phyloP scores from a whole-genome alignment of 2,888 invertebrate genomes.

The Stenoptilia bipunctidactyla region DNA sequence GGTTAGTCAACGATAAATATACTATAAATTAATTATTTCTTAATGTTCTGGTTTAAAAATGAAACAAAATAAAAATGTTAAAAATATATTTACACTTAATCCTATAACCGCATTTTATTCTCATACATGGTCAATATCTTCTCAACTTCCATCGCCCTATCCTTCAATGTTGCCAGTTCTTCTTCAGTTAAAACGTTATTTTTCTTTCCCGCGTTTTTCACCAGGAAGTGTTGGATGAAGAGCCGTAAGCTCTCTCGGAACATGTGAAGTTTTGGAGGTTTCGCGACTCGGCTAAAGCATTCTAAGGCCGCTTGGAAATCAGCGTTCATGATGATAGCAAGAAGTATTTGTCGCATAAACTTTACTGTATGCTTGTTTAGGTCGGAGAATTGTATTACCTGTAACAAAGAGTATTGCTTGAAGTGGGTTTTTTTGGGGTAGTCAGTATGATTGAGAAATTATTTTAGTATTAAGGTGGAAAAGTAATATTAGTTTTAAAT shows the following conservation, averaged over 20 bases:
- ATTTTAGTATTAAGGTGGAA: no score
- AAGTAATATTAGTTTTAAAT: no score
- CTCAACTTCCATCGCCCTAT: conserved; percentile 75
- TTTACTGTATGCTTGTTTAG: conserved; percentile 83
- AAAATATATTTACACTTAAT: not conserved
- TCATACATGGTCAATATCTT: conserved; percentile 72
- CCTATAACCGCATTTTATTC: conserved; percentile 46
- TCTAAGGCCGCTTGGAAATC: conserved; percentile 71
- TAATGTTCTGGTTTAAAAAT: no score
- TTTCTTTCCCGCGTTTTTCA: conserved; percentile 73
- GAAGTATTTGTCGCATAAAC: conserved; percentile 82
- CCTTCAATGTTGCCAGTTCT: conserved; percentile 46
- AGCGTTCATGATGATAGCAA: conserved; percentile 78
- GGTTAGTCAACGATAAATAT: no score
- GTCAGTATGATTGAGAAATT: no score
- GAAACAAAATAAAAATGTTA: not conserved
- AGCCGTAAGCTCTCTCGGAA: conserved; percentile 87
- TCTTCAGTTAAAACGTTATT: conserved; percentile 32
- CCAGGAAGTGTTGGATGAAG: conserved; percentile 89
- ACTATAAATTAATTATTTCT: no score
- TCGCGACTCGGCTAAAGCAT: conserved; percentile 81
- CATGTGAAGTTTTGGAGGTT: conserved; percentile 79
- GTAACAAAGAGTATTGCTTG: conserved; percentile 25
- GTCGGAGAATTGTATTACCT: conserved; percentile 90
- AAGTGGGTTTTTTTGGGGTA: no score